phyloP scores from a whole-genome alignment of 1,140 invertebrate species.

The Heliconius nattereri region DNA sequence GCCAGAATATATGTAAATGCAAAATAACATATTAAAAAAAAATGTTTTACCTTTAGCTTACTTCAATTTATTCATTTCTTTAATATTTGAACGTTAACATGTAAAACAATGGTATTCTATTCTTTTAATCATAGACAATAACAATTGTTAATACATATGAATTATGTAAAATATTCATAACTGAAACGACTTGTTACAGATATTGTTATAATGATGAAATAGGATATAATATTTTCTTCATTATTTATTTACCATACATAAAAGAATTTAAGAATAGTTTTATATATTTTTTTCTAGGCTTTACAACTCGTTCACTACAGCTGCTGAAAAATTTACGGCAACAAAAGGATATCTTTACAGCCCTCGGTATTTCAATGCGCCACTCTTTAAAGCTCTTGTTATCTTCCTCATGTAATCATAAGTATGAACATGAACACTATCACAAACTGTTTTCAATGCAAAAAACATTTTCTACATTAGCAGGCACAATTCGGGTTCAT shows the following conservation, averaged over 20 bases:
- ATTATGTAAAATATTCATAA: too few relatives aligned
- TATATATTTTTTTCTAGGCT: not conserved
- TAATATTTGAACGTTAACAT: not conserved
- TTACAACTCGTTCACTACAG: conserved; percentile 26
- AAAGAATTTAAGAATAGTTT: not conserved
- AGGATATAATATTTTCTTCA: too few relatives aligned
- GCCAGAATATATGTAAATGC: not conserved
- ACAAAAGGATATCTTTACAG: conserved; percentile 40
- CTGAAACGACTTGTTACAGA: too few relatives aligned
- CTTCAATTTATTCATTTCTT: not conserved
- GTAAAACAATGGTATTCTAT: not conserved
- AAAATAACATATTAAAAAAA: not conserved
- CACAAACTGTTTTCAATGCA: not conserved
- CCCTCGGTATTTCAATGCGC: conserved; percentile 46
- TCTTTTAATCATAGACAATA: too few relatives aligned
- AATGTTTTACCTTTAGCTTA: not conserved
- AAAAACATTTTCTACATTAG: not conserved
- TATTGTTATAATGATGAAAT: too few relatives aligned
- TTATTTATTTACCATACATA: too few relatives aligned
- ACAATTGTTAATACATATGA: too few relatives aligned
- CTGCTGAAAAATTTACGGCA: conserved; percentile 22
- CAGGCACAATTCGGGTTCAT: too few relatives aligned
- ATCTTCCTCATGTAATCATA: conserved; percentile 45
- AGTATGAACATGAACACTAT: conserved; percentile 23
- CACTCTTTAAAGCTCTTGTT: conserved; percentile 51